Conservation (phyloP, 2,888 invertebrate species). For the Orchesella flavescens region DNA sequence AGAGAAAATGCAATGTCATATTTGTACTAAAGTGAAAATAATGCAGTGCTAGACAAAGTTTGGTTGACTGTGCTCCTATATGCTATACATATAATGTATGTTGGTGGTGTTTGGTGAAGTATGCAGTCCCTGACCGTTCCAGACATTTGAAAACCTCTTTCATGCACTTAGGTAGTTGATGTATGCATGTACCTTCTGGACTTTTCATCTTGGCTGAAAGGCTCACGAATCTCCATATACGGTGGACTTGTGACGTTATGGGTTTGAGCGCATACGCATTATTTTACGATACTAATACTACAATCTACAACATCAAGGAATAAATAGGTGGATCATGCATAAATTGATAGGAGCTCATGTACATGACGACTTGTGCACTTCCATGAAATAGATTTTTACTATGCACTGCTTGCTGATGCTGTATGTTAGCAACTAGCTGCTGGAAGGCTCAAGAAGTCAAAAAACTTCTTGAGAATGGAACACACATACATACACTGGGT, state of each 20-base stretch:
- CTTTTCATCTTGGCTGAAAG: conserved; percentile 23
- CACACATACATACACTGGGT: neutral
- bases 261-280: neutral
- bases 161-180: conserved; percentile 21
- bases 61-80: neutral
- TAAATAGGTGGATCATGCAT: conserved; percentile 13
- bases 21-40: conserved; percentile 42
- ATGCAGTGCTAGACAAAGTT: conserved; percentile 33
- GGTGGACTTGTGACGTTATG: neutral
- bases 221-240: neutral
- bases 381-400: conserved; percentile 21
- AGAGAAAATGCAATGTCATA: conserved; percentile 38
- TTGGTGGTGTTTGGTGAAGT: conserved; percentile 7
- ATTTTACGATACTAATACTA: neutral
- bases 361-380: conserved; percentile 17
- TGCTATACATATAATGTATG: neutral
- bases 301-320: neutral
- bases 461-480: conserved; percentile 4
- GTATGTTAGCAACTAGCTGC: neutral
- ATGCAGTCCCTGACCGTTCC: conserved; percentile 47
- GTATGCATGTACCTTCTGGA: conserved; percentile 2
- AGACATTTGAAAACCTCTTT: conserved; percentile 25
- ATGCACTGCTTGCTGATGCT: neutral
- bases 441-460: neutral
- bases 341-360: conserved; percentile 23